phyloP scores from a whole-genome alignment of 2,113 vertebrate species.

The Chamaea fasciata region DNA sequence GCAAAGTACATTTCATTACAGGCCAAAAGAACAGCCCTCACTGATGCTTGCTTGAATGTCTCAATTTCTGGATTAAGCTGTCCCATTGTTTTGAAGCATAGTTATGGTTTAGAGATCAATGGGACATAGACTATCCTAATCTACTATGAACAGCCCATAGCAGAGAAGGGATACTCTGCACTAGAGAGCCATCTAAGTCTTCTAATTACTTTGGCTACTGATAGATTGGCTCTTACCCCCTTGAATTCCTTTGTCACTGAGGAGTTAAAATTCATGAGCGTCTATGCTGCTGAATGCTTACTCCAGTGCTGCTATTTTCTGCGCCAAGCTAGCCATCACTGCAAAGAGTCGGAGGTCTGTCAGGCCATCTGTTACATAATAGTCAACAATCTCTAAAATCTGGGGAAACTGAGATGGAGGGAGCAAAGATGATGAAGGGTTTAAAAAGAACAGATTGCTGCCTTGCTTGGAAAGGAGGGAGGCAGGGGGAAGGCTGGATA shows the following conservation, averaged over 20 bases:
- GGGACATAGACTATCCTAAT: conserved; percentile 68
- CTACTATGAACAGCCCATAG: conserved; percentile 66
- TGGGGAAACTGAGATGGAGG: conserved; percentile 69
- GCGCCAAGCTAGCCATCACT: conserved; percentile 87
- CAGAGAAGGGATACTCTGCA: conserved; percentile 56
- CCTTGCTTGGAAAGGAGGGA: conserved; percentile 48
- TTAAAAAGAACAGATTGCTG: conserved; percentile 76
- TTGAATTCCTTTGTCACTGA: conserved; percentile 72
- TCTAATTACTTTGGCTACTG: conserved; percentile 78
- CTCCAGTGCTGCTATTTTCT: conserved; percentile 89
- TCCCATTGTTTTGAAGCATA: conserved; percentile 65
- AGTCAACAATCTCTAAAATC: conserved; percentile 92
- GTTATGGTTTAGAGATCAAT: conserved; percentile 67
- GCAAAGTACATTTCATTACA: conserved; percentile 34
- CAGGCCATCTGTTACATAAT: conserved; percentile 91
- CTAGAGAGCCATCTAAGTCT: conserved; percentile 74
- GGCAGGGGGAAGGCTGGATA: conserved; percentile 24
- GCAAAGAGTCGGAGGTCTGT: conserved; percentile 91
- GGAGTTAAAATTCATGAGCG: conserved; percentile 81
- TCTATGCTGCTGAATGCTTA: conserved; percentile 79
- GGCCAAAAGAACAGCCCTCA: conserved; percentile 29
- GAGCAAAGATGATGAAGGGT: conserved; percentile 74
- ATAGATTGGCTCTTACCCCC: conserved; percentile 77
- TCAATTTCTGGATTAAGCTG: conserved; percentile 68
- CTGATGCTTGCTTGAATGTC: conserved; percentile 12